Evolutionary conservation across 2,888 invertebrate genomes (phyloP).

Genomic region (Eurytoma adleriae): DNA sequence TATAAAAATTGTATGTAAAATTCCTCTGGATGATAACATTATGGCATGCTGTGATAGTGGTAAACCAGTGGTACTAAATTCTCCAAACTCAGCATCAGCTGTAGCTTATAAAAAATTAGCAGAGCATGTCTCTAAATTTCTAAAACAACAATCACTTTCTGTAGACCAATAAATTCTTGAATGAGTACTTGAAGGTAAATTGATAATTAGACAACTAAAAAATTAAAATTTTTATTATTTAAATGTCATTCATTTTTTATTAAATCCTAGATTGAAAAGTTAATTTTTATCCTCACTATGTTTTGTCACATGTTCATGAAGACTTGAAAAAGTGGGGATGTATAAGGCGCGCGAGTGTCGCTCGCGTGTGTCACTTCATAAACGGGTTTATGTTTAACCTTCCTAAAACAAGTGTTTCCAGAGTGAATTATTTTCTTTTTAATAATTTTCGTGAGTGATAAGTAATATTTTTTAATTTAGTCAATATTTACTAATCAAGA

Average conservation of each 20-base stretch:
- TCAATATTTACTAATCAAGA: not conserved
- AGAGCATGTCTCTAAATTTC: slow-evolving; percentile 64
- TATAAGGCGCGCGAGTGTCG: slow-evolving; percentile 8
- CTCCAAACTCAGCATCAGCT: slow-evolving; percentile 78
- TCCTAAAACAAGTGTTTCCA: slow-evolving; percentile 10
- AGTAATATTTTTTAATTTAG: not conserved
- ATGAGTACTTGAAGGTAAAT: slow-evolving; percentile 38
- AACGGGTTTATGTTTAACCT: slow-evolving; percentile 22
- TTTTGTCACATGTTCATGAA: slow-evolving; percentile 42
- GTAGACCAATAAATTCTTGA: slow-evolving; percentile 23
- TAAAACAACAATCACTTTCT: slow-evolving; percentile 63
- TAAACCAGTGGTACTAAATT: slow-evolving; percentile 84
- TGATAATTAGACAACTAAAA: not conserved
- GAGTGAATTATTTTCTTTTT: not conserved
- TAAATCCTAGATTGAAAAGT: too few species aligned
- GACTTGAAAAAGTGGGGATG: slow-evolving; percentile 37
- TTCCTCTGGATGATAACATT: slow-evolving; percentile 85
- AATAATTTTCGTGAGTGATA: slow-evolving; percentile 17
- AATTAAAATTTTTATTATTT: too few species aligned
- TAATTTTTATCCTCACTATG: slow-evolving; percentile 27
- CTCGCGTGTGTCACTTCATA: not conserved
- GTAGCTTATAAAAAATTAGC: slow-evolving; percentile 70
- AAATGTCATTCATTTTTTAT: too few species aligned
- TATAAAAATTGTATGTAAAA: slow-evolving; percentile 82
- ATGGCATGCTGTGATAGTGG: slow-evolving; percentile 85